Base-by-base conservation (phyloP, 2,888 invertebrate species). In the Buathra laborator region DNA sequence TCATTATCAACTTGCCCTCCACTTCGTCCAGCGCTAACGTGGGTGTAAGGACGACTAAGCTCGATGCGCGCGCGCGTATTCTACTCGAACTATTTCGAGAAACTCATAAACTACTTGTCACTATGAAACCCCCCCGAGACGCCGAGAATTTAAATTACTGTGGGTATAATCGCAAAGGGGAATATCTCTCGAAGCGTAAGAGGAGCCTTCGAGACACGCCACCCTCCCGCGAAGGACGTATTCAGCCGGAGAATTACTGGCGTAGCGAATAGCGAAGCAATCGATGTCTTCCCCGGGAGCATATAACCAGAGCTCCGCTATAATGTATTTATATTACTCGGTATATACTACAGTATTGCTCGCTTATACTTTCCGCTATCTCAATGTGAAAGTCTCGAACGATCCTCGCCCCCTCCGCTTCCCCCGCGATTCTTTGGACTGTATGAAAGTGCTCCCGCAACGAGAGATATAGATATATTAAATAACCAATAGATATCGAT, bases 11-110 rank as follows among this genome's bases (percentile, higher is more conserved):
- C 48, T 53, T 16, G 37, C 48, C 83, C 82, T 53, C 71, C 77
- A 48, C 83, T 67, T 66, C 67, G 76, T 71, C 81, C 77, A 51
- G 67, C 51, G 56, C 66, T 59, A 76, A 80, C 81, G 84, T 81
- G 81, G 81, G 84, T 81, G 84, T 84, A 81, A 68, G 51, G 81
- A 77, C 84, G 71, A 62, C 56, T 75, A 68, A 66, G 68, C 43
- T 46, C 43, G 66, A 71, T 67, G 78, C 59, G 53, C 66, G 24
- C 24, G 24, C 64, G 37, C 67, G 43, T 71, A 67, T 77, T 68
- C 84, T 76, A 72, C 84, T 81, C 71, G 77, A 75, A 84, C 84
- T 84, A 81, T 81, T 84, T 84, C 81, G 76, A 76, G 76, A 77
- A 81, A 77, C 77, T 84, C 80, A 71, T 75, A 80, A 66, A 71